Percentiles rank a stretch among this genome's conserved stretches.
Conservation (phyloP, 2,113 vertebrate species). For the Tympanuchus pallidicinctus region DNA sequence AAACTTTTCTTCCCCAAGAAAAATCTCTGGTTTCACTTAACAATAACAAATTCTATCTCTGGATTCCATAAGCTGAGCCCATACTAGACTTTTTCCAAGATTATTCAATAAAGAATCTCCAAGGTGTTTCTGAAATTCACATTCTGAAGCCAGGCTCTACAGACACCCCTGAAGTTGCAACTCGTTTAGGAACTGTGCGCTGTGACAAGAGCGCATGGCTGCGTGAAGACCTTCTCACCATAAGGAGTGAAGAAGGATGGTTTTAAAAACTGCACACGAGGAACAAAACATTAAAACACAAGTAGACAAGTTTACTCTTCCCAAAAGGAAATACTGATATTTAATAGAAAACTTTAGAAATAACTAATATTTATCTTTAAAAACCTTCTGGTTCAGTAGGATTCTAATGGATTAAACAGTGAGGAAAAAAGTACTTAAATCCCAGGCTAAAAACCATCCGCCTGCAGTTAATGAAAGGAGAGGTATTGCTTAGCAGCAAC, state of each 20-base stretch:
- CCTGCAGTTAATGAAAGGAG: background rate
- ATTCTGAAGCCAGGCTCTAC: background rate
- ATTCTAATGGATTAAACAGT: background rate
- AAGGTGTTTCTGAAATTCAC: background rate
- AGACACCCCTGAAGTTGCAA: background rate
- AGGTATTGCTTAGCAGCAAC: background rate
- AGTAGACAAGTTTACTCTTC: background rate
- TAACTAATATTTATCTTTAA: background rate
- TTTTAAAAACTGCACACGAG: background rate
- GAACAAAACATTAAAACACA: background rate
- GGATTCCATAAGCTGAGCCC: background rate
- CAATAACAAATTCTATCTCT: background rate
- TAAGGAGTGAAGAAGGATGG: background rate
- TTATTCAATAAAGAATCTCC: background rate
- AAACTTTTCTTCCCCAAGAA: background rate
- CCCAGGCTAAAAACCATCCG: background rate
- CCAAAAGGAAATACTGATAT: background rate
- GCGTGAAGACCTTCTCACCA: background rate
- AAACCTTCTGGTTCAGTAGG: background rate
- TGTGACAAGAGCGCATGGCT: accelerated
- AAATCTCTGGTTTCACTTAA: background rate
- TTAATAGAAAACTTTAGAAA: background rate
- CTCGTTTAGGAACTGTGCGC: background rate
- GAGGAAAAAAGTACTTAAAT: background rate
- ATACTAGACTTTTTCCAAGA: background rate